Base-by-base conservation (phyloP, 2,113 vertebrate genomes). In the Cottus gobio region DNA sequence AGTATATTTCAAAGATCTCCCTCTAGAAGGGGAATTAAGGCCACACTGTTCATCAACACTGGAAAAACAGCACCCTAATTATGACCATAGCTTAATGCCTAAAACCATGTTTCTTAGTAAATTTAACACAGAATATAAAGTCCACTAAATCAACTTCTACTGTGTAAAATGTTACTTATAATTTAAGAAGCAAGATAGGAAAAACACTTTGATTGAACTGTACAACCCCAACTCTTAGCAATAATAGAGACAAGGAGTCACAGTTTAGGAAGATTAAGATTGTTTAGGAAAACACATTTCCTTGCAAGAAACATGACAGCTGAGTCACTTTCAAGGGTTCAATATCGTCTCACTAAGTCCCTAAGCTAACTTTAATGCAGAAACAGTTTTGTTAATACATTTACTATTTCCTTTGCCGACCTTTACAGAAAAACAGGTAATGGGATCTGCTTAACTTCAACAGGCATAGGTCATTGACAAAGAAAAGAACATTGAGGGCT, bases 11-110 rank as follows among this genome's bases (percentile, higher is more conserved):
- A 60, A 62, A 52, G 11, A 24, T 24, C 22, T 52, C 9, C 3
- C 50, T 52, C 20, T 52, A 50, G 46, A 50, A 7, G 46, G 7
- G 30, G 10, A 68, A 78, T 64, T 24, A 57, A 34, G 61, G 4
- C 4, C 36, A 39, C 36, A 39, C 7, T 60, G 13, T 57, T 36
- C 26, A 63, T 4, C 0, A 3, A 20, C n/a, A 34, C 15, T 48
- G n/a, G 22, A 76, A 73, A 18, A 42, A 60, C 22, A 44, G 16
- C 34, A 44, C 22, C 70, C 22, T 64, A 34, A 57, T 73, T 50
- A 66, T 13, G 10, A 71, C 12, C 28, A 7, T 7, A 50, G 44
- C 1, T 42, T 31, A 66, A 2, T 52, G 54, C 15, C 44, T 36
- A 26, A 74, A 62, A 50, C 2, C 30, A 31, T 11, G 9, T 64